Base-by-base conservation (phyloP, 1,140 invertebrate genomes). In the Apis cerana region DNA sequence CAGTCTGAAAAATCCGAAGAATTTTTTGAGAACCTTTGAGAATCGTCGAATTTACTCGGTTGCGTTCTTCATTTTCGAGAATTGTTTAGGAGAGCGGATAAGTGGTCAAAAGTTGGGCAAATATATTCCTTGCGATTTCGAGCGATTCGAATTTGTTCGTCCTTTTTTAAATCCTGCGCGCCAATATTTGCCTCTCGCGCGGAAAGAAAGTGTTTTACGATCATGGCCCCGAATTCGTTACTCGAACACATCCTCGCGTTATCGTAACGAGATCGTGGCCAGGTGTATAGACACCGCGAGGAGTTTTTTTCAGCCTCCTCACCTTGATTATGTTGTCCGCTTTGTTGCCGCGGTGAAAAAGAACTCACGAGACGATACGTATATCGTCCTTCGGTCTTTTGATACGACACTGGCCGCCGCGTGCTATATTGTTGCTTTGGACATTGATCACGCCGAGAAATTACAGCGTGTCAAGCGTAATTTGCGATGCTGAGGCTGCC, bases 171-270 rank as follows among this genome's bases (percentile, higher is more conserved):
- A 43, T 43, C 33, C 33, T 43, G 7, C 33, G 33, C 50, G 76
- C 68, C 82, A 79, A 70, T 79, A 65, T 64, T 64, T 33, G 13
- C 19, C 61, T 19, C 52, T 27, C 68, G 21, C 78, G 54, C 52
- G 67, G n/a, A 70, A 83, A 79, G 68, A 83, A 83, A 79, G 68
- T 71, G 58, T 83, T 83, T 79, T 79, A 78, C 75, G 17, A 52
- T 78, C 33, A 1, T 27, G 23, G 67, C 21, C 56, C 13, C 48
- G 61, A 62, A 48, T 43, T 43, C 33, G 43, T 48, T 69, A 64
- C n/a, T 9, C 75, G 71, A 33, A 33, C 33, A 81, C 67, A 75
- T 81, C 48, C 7, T 52, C 67, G 33, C 23, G 5, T 71, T 71
- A 71, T 71, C 69, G 69, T 56, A 13, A 56, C 17, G 64, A 65